A percentile compares a stretch with the other conserved stretches of the same genome.
These are phyloP conservation scores for Metridium senile DNA, from an alignment of 92 coral and sea anemone genomes.

Conservation along the genomic window DNA sequence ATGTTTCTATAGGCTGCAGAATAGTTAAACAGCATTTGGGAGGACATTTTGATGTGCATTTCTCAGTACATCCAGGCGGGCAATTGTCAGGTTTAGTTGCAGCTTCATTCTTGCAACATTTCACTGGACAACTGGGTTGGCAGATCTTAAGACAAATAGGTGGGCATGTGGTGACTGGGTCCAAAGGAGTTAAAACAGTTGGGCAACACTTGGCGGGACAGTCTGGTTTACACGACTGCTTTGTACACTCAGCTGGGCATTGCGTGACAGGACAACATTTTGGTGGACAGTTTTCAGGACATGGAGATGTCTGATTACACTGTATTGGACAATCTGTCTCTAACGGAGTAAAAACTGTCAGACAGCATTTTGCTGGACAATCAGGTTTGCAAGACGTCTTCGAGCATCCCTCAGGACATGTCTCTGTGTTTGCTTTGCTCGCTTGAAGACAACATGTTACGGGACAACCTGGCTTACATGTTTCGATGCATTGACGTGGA, in stretches of 20 bases:
- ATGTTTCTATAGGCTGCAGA: slow-evolving; percentile 3
- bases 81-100: slow-evolving; percentile 5
- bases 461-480: slow-evolving; percentile 36
- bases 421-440: background rate
- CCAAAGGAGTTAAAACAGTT: background rate
- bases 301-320: background rate
- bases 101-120: slow-evolving; percentile 38
- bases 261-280: background rate
- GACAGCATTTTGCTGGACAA: slow-evolving; percentile 37
- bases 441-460: slow-evolving; percentile 30
- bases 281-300: background rate
- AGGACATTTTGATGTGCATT: slow-evolving; percentile 27
- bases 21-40: slow-evolving; percentile 24
- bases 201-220: slow-evolving; percentile 13
- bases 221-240: slow-evolving; percentile 6
- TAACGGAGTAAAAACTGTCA: background rate
- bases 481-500: slow-evolving; percentile 7
- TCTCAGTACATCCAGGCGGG: slow-evolving; percentile 23
- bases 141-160: slow-evolving; percentile 29
- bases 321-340: slow-evolving; percentile 5
- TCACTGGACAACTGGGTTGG: slow-evolving; percentile 52
- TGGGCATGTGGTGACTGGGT: background rate
- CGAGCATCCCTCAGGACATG: slow-evolving; percentile 21
- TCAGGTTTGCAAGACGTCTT: slow-evolving; percentile 29
- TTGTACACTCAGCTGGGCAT: background rate